A percentile compares a stretch with the other conserved stretches of the same genome.
Conservation (phyloP, 2,888 invertebrate species). For the Acrobasis suavella region DNA sequence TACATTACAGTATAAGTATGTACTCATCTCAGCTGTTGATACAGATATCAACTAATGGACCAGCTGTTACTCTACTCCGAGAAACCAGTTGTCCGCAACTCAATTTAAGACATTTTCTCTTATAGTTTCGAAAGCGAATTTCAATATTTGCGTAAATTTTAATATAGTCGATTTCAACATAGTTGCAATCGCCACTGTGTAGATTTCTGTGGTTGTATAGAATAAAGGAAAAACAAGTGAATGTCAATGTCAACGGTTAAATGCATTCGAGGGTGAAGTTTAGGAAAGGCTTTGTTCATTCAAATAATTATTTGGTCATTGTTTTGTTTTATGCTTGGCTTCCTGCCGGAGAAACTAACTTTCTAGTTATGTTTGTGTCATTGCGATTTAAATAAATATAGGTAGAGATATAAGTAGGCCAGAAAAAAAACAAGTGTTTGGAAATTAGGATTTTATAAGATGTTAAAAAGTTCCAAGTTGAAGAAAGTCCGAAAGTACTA, state of each 20-base stretch:
- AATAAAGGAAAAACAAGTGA: slow-evolving; percentile 40
- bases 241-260: slow-evolving; percentile 67
- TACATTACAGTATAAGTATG: background rate
- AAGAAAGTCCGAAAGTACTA: too few species aligned
- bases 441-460: too few species aligned
- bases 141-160: slow-evolving; percentile 64
- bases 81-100: slow-evolving; percentile 3
- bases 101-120: slow-evolving; percentile 26
- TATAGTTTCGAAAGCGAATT: slow-evolving; percentile 49
- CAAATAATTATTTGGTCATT: slow-evolving; percentile 22
- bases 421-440: too few species aligned
- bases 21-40: background rate
- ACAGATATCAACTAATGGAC: slow-evolving; percentile 7
- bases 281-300: slow-evolving; percentile 32
- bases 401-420: too few species aligned
- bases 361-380: background rate
- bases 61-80: slow-evolving; percentile 9
- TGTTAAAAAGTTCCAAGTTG: too few species aligned
- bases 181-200: slow-evolving; percentile 45
- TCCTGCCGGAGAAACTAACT: slow-evolving; percentile 21
- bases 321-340: slow-evolving; percentile 23
- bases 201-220: slow-evolving; percentile 44
- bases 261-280: slow-evolving; percentile 46
- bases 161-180: slow-evolving; percentile 60
- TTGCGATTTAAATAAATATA: background rate